Conservation (phyloP, 2,113 vertebrate genomes). For the Brachyistius frenatus region DNA sequence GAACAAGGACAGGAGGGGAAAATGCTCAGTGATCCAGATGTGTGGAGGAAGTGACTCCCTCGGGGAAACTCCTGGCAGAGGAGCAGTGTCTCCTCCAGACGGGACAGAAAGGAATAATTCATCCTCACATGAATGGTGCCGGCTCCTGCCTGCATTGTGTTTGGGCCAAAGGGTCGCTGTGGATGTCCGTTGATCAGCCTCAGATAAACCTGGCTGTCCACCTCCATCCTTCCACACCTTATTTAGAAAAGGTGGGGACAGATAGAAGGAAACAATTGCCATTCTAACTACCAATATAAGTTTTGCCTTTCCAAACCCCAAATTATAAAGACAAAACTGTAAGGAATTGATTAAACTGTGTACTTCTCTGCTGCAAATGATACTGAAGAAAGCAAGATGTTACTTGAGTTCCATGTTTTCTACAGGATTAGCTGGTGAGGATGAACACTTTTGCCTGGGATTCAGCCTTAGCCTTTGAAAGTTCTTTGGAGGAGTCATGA, state of each 20-base stretch:
- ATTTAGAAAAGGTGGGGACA: background rate
- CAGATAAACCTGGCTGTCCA: conserved; percentile 15
- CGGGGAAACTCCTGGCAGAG: conserved; percentile 64
- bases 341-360: background rate
- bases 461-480: too few relatives aligned
- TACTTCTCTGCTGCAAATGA: background rate
- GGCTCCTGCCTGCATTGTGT: conserved; percentile 28
- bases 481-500: too few relatives aligned
- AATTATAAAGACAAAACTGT: background rate
- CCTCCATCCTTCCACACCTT: background rate
- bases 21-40: conserved; percentile 72
- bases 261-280: background rate
- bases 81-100: conserved; percentile 49
- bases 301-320: background rate
- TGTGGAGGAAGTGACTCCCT: conserved; percentile 68
- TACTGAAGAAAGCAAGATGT: too few relatives aligned
- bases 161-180: conserved; percentile 22
- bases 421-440: too few relatives aligned
- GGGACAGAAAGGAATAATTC: conserved; percentile 64
- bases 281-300: conserved; percentile 3
- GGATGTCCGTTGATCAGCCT: conserved; percentile 23
- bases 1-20: conserved; percentile 15
- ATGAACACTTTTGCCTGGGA: too few relatives aligned
- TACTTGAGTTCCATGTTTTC: too few relatives aligned
- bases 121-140: conserved; percentile 39